Base-by-base conservation (phyloP, 2,888 invertebrate genomes). In the Alloplasta piceator region DNA sequence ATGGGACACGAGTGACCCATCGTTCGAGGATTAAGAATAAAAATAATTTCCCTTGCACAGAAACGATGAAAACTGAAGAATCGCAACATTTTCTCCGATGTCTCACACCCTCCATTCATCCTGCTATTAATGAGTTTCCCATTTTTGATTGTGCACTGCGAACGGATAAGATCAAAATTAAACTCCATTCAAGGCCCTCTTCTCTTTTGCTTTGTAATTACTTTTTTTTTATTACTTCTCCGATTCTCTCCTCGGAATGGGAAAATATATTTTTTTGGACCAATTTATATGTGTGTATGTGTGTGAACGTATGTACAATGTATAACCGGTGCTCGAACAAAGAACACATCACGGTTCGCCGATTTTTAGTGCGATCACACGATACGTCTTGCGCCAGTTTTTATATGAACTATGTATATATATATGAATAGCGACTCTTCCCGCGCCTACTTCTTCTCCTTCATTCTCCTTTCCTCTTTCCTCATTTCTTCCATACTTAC, bases 361-460 rank as follows among this genome's bases (percentile, higher is more conserved):
- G 78, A 81, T 78, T 81, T 81, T 81, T 75, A 78, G 81, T 81
- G 78, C 78, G 81, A 81, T 78, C 78, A 78, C 71, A 68, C 78
- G 81, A 81, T 78, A 75, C 81, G 81, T 81, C 78, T 81, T 81
- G 81, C 70, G 68, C 58, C 73, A 64, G 73, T 68, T 63, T 68
- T 67, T 66, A 26, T 26, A 26, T 26, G 26, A 26, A 26, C 26
- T 26, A 26, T 26, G 26, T 26, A 26, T 26, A 26, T 26, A 3
- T 26, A 26, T n/a, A n/a, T n/a, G n/a, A n/a, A n/a, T 26, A 26
- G 26, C 16, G 16, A 12, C 84, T 81, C 82, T 85, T 81, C 58
- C 52, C 50, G 70, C 55, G 68, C 60, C 60, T 61, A 14, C 61
- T 56, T 60, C 66, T 26, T 26, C 72, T 76, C 52, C 48, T 38